Conservation (phyloP, 2,113 vertebrate species). For the Brachypteracias leptosomus region DNA sequence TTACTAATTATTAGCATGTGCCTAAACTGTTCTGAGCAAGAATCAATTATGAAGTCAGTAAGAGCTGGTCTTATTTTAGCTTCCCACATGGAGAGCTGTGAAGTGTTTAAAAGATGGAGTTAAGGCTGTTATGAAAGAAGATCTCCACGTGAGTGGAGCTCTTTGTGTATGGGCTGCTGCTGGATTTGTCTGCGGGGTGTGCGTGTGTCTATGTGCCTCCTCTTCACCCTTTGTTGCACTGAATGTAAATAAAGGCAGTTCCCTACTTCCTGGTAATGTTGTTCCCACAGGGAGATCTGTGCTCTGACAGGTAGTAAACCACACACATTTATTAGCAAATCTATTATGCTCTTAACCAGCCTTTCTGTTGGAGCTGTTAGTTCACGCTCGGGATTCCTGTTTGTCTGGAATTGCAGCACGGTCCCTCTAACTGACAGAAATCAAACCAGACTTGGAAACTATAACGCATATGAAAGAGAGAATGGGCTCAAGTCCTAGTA, state of each 20-base stretch:
- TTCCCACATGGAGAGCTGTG: not conserved
- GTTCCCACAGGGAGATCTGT: conserved; percentile 33
- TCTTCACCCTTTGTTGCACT: not conserved
- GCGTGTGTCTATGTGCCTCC: not conserved
- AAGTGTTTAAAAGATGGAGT: not conserved
- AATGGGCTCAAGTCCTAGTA: not conserved
- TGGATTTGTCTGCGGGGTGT: not conserved
- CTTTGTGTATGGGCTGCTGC: not conserved
- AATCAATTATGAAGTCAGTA: not conserved
- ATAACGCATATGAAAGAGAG: not conserved
- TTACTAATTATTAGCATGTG: not conserved
- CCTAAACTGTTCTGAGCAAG: not conserved
- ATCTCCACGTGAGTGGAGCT: not conserved
- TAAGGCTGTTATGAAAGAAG: not conserved
- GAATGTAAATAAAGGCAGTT: conserved; percentile 43
- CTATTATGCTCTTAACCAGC: not conserved
- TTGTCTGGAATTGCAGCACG: conserved; percentile 8
- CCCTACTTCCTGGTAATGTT: not conserved
- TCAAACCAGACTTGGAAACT: not conserved
- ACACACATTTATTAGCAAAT: conserved; percentile 11
- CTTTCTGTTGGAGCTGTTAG: conserved; percentile 26
- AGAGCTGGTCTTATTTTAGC: not conserved
- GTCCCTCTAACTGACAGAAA: not conserved
- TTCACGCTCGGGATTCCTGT: conserved; percentile 21
- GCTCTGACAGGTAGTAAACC: not conserved